Evolutionary conservation across 35 echinoderm and acorn worm genomes (phyloP).

Genomic region (Heliocidaris tuberculata): DNA sequence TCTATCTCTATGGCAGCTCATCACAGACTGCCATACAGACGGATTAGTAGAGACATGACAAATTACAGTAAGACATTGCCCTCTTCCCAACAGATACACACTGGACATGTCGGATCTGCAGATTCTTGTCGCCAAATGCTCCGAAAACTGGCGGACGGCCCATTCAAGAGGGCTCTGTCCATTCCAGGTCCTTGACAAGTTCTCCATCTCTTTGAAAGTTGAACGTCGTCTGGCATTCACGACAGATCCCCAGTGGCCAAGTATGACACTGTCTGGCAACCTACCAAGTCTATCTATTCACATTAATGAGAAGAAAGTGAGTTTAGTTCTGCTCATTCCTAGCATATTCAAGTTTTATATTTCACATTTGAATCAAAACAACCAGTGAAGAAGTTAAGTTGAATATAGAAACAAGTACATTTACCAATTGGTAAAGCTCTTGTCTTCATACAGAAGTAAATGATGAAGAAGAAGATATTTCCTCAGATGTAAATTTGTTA

Average conservation of each 20-base stretch:
- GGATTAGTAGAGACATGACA: too few relatives aligned
- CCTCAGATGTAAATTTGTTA: too few relatives aligned
- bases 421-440: too few relatives aligned
- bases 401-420: too few relatives aligned
- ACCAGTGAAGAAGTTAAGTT: too few relatives aligned
- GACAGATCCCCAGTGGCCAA: conserved; percentile 87
- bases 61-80: too few relatives aligned
- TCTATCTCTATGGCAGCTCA: too few relatives aligned
- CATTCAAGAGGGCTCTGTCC: conserved; percentile 68
- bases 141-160: conserved; percentile 91
- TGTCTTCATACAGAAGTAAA: too few relatives aligned
- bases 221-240: conserved; percentile 85
- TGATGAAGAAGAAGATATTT: too few relatives aligned
- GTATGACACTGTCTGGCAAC: conserved; percentile 78
- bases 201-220: conserved; percentile 93
- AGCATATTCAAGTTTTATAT: not conserved
- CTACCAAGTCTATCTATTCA: conserved; percentile 83
- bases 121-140: conserved; percentile 80
- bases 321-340: not conserved
- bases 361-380: too few relatives aligned
- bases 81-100: conserved; percentile 65
- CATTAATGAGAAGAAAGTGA: conserved; percentile 93
- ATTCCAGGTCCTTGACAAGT: conserved; percentile 91
- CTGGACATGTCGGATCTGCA: conserved; percentile 92
- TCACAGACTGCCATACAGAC: too few relatives aligned